Conservation (phyloP, 2,888 invertebrate genomes). For the Dermolepida albohirtum region DNA sequence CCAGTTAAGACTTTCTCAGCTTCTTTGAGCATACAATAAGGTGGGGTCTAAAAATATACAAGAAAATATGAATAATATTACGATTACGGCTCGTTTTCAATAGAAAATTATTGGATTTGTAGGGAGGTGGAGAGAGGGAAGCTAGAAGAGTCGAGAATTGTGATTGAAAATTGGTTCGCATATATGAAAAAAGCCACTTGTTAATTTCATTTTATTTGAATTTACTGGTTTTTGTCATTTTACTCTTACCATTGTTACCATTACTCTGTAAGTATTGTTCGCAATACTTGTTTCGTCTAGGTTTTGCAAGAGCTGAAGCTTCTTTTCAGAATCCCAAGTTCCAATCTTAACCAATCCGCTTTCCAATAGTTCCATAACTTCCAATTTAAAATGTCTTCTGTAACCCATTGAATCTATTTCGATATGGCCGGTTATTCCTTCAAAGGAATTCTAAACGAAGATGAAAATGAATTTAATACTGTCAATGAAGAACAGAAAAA, state of each 20-base stretch:
- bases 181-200: too few relatives aligned
- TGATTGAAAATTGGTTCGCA: too few relatives aligned
- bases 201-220: too few relatives aligned
- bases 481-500: too few relatives aligned
- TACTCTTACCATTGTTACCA: slow-evolving; percentile 74
- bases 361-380: slow-evolving; percentile 63
- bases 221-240: too few relatives aligned
- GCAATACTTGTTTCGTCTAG: slow-evolving; percentile 72
- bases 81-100: not conserved
- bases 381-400: slow-evolving; percentile 62
- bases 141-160: too few relatives aligned
- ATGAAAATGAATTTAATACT: not conserved
- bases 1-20: slow-evolving; percentile 64
- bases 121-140: slow-evolving; percentile 49
- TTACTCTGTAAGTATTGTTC: slow-evolving; percentile 78
- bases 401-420: slow-evolving; percentile 63
- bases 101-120: not conserved
- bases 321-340: slow-evolving; percentile 60
- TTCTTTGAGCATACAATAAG: slow-evolving; percentile 74
- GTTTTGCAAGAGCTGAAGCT: not conserved
- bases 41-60: slow-evolving; percentile 68
- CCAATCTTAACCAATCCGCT: slow-evolving; percentile 61
- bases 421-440: slow-evolving; percentile 60
- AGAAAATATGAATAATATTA: not conserved
- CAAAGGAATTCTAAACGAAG: slow-evolving; percentile 14